Conservation (phyloP, 2,888 invertebrate species). For the Andrena fulva region DNA sequence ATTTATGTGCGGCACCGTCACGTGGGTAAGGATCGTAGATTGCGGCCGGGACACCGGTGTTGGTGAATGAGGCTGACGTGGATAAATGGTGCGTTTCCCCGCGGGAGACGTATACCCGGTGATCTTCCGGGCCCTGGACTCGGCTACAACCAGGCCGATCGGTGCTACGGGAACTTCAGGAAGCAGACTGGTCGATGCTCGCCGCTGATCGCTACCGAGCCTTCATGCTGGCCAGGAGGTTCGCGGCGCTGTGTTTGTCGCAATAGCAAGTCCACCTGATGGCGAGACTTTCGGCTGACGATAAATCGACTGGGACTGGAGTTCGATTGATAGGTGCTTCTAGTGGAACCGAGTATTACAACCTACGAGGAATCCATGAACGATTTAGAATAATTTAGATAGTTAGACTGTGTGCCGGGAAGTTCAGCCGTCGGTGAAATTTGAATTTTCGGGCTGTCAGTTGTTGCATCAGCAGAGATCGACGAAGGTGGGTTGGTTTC, state of each 20-base stretch:
- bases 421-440: too few relatives aligned
- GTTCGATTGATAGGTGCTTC: neutral
- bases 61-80: slow-evolving; percentile 83
- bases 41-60: slow-evolving; percentile 70
- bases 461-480: too few relatives aligned
- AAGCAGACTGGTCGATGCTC: slow-evolving; percentile 53
- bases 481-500: too few relatives aligned
- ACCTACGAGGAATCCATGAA: neutral
- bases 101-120: slow-evolving; percentile 78
- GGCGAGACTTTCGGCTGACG: neutral
- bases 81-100: slow-evolving; percentile 82
- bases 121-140: slow-evolving; percentile 78
- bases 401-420: too few relatives aligned
- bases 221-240: slow-evolving; percentile 5
- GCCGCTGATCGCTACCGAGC: slow-evolving; percentile 32
- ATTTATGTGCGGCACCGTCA: slow-evolving; percentile 73
- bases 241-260: neutral
- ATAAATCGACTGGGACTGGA: neutral
- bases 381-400: too few relatives aligned
- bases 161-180: slow-evolving; percentile 65
- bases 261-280: neutral
- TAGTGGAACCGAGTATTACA: neutral
- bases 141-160: slow-evolving; percentile 67
- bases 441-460: too few relatives aligned
- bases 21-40: slow-evolving; percentile 75